Conservation (phyloP, 2,113 vertebrate genomes). For the Brachypodius melanocephalos region DNA sequence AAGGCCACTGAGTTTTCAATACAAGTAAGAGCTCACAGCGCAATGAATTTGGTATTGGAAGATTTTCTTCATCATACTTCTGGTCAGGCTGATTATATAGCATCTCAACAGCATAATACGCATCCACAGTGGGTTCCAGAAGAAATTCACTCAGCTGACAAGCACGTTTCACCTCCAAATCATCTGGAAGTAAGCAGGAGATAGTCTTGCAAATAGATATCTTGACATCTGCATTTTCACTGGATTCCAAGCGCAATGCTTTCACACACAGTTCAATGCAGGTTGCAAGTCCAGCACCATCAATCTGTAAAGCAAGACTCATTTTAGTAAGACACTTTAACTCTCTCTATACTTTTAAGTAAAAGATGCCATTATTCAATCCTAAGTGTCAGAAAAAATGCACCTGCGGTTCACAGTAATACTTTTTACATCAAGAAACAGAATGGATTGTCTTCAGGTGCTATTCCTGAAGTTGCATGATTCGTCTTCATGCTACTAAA, state of each 20-base stretch:
- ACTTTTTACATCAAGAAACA: neutral
- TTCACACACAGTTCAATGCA: constrained; percentile 94
- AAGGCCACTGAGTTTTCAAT: constrained; percentile 96
- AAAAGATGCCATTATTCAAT: neutral
- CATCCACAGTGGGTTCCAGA: constrained; percentile 93
- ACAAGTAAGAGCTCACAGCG: constrained; percentile 94
- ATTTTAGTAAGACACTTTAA: constrained; percentile 12
- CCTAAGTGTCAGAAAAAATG: neutral
- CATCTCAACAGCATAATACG: constrained; percentile 95
- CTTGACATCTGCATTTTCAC: constrained; percentile 85
- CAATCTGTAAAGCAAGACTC: constrained; percentile 77
- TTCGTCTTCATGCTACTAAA: neutral
- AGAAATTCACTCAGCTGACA: constrained; percentile 98
- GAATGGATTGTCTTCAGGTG: neutral
- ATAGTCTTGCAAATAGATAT: constrained; percentile 96
- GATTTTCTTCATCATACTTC: constrained; percentile 91
- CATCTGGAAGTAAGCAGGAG: constrained; percentile 90
- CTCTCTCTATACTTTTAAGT: neutral
- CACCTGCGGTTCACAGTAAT: neutral
- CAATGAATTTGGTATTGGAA: constrained; percentile 93
- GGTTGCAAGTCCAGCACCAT: constrained; percentile 83
- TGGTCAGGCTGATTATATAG: constrained; percentile 97
- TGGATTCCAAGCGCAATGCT: constrained; percentile 87
- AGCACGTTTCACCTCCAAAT: constrained; percentile 95
- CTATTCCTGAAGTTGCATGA: neutral